Conservation (phyloP, 2,888 invertebrate genomes). For the Chelonus formosanus region DNA sequence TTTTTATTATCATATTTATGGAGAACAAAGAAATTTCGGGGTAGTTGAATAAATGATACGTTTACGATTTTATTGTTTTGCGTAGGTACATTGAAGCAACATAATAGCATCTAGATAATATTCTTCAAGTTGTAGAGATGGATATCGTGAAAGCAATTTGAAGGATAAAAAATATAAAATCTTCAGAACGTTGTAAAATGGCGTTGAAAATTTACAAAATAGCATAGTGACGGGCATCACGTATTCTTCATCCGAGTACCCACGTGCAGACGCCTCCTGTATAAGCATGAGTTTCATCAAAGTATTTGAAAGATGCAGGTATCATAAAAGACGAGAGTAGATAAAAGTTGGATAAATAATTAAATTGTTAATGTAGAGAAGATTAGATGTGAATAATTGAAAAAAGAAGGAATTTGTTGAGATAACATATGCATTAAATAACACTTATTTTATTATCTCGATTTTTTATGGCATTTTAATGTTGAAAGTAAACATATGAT, state of each 20-base stretch:
- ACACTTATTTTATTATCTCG: no score
- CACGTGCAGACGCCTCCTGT: background rate
- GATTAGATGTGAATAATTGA: no score
- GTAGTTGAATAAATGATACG: background rate
- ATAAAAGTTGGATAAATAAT: background rate
- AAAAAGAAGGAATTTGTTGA: no score
- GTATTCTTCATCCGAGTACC: background rate
- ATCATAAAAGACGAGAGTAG: background rate
- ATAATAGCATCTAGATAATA: background rate
- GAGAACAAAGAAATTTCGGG: background rate
- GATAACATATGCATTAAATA: no score
- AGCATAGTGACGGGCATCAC: background rate
- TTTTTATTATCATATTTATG: no score
- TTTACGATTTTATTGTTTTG: background rate
- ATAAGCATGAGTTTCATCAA: background rate
- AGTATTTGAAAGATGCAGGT: background rate
- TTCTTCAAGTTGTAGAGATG: conserved; percentile 2
- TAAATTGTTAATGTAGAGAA: background rate
- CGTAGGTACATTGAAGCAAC: background rate
- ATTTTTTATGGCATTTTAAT: no score
- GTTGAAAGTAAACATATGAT: no score
- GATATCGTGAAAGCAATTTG: background rate
- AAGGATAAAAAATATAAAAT: no score
- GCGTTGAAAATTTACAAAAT: no score
- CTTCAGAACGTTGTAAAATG: no score